These are phyloP conservation scores for Drosophila pallidifrons DNA, from an alignment of 1,140 invertebrate genomes.

Conservation along the genomic window DNA sequence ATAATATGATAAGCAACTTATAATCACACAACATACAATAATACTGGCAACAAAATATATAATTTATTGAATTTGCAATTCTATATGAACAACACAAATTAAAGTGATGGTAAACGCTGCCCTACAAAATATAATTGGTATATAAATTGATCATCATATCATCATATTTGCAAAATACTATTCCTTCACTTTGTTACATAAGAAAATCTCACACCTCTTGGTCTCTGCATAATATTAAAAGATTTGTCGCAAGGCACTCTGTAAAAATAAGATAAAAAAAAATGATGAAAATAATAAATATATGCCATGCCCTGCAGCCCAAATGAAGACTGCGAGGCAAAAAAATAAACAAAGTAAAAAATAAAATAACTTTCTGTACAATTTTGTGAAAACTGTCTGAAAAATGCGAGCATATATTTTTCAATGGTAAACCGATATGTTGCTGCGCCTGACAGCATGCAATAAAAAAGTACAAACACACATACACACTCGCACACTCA, in stretches of 20 bases:
- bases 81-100: too few species aligned
- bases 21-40: too few species aligned
- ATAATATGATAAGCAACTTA: too few species aligned
- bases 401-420: conserved; percentile 72
- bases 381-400: conserved; percentile 77
- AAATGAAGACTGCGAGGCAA: conserved; percentile 17
- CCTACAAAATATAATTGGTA: too few species aligned
- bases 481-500: conserved; percentile 23
- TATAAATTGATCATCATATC: too few species aligned
- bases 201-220: too few species aligned
- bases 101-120: too few species aligned
- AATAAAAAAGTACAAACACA: conserved; percentile 65
- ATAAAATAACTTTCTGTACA: conserved; percentile 56
- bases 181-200: too few species aligned
- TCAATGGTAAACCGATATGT: conserved; percentile 79
- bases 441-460: conserved; percentile 74
- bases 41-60: too few species aligned
- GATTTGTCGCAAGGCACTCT: conserved; percentile 3
- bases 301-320: conserved; percentile 12
- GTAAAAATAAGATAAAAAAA: not conserved
- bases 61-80: too few species aligned
- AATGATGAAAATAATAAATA: not conserved
- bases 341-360: conserved; percentile 34
- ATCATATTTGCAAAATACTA: too few species aligned
- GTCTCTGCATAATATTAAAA: not conserved